Evolutionary conservation across 2,797 vertebrate species (phyloP).

Genomic region (Centropyge bicolor): DNA sequence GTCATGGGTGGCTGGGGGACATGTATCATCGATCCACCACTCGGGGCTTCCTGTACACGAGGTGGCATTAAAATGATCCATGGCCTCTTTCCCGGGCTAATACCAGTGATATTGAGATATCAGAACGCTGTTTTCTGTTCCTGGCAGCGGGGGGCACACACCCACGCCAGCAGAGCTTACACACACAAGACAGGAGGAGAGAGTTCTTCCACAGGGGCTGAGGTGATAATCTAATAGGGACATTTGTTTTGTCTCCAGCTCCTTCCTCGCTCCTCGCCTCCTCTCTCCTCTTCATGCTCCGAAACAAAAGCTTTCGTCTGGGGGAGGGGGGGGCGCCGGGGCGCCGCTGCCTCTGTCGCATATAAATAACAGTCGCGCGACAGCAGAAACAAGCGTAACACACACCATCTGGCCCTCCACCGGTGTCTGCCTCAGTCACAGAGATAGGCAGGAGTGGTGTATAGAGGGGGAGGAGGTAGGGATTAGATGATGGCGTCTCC

Average conservation of each 20-base stretch:
- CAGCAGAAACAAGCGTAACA: conserved; percentile 81
- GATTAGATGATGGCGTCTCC: conserved; percentile 47
- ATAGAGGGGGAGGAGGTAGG: conserved; percentile 20
- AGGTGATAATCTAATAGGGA: conserved; percentile 80
- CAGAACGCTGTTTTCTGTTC: conserved; percentile 66
- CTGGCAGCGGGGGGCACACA: conserved; percentile 49
- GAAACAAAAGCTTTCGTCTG: conserved; percentile 68
- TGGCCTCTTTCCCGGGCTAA: conserved; percentile 70
- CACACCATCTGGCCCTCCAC: conserved; percentile 81
- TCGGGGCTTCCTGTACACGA: conserved; percentile 71
- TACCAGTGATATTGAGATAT: conserved; percentile 78
- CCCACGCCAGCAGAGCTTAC: conserved; percentile 37
- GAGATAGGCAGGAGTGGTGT: conserved; percentile 53
- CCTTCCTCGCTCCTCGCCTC: conserved; percentile 43
- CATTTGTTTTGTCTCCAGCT: conserved; percentile 75
- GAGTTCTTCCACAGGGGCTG: conserved; percentile 64
- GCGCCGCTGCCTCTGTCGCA: conserved; percentile 58
- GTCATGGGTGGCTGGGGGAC: conserved; percentile 66
- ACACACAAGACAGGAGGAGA: conserved; percentile 57
- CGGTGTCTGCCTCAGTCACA: conserved; percentile 64
- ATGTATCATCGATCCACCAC: conserved; percentile 74
- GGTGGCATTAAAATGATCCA: conserved; percentile 83
- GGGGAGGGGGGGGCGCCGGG: conserved; percentile 57
- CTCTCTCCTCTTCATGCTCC: conserved; percentile 47
- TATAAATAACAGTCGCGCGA: conserved; percentile 81